Conservation (phyloP, 2,888 invertebrate genomes). For the Epirrhoe tristata region DNA sequence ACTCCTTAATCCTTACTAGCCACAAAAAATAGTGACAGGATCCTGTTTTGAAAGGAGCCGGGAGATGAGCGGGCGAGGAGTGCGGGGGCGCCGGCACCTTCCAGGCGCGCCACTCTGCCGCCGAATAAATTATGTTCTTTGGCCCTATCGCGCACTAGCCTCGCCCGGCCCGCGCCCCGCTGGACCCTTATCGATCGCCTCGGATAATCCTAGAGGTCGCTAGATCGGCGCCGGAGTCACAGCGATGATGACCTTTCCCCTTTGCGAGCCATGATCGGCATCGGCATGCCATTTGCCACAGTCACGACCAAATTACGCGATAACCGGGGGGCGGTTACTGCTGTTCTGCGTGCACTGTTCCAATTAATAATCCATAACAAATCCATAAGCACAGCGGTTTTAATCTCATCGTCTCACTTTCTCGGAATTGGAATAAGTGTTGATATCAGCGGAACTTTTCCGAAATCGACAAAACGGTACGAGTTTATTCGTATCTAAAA, state of each 20-base stretch:
- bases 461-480: constrained; percentile 45
- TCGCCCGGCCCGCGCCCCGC: constrained; percentile 48
- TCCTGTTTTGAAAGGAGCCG: constrained; percentile 65
- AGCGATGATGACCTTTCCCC: constrained; percentile 66
- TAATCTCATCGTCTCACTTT: constrained; percentile 30
- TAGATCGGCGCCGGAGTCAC: constrained; percentile 66
- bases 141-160: constrained; percentile 60
- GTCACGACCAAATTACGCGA: constrained; percentile 64
- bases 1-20: constrained; percentile 68
- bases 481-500: constrained; percentile 58
- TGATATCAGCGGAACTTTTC: constrained; percentile 35
- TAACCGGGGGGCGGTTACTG: constrained; percentile 50
- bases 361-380: constrained; percentile 47
- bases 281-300: constrained; percentile 71
- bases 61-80: constrained; percentile 53
- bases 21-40: constrained; percentile 72
- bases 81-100: constrained; percentile 69
- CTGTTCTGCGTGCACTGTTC: constrained; percentile 34
- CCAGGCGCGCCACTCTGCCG: constrained; percentile 82
- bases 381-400: constrained; percentile 22
- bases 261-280: constrained; percentile 58
- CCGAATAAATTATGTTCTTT: constrained; percentile 82
- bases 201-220: constrained; percentile 80
- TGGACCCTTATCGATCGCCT: constrained; percentile 73
- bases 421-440: constrained; percentile 33